Conservation (phyloP, 2,888 invertebrate genomes). For the Ophion ventricosus region DNA sequence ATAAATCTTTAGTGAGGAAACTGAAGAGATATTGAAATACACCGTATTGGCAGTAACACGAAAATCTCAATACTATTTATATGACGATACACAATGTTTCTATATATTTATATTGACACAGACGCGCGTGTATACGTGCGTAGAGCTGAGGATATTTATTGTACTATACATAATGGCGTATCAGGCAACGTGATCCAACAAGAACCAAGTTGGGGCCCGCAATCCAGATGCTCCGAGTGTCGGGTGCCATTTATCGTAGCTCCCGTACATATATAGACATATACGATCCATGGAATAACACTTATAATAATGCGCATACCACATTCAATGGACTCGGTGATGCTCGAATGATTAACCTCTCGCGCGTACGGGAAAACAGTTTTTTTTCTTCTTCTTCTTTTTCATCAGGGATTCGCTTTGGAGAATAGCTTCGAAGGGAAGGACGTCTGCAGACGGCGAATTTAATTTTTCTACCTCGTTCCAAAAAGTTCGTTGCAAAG, state of each 20-base stretch:
- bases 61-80: not conserved
- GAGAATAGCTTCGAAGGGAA: not conserved
- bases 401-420: not conserved
- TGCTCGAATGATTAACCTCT: slow-evolving; percentile 56
- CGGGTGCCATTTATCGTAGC: slow-evolving; percentile 7
- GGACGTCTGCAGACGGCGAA: not conserved
- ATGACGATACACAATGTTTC: not conserved
- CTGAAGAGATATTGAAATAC: not conserved
- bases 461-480: not conserved
- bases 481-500: not conserved
- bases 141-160: slow-evolving; percentile 26
- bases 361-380: not conserved
- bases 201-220: slow-evolving; percentile 34
- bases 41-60: not conserved
- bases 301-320: not conserved
- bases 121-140: not conserved
- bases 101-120: not conserved
- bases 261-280: not conserved
- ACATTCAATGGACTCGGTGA: slow-evolving; percentile 49
- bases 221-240: slow-evolving; percentile 34
- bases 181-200: slow-evolving; percentile 13
- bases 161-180: slow-evolving; percentile 42
- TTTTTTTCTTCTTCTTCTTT: not conserved
- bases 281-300: not conserved
- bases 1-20: no score